Evolutionary conservation across 2,113 vertebrate genomes (phyloP).

Genomic region (Cochlearius cochlearius): DNA sequence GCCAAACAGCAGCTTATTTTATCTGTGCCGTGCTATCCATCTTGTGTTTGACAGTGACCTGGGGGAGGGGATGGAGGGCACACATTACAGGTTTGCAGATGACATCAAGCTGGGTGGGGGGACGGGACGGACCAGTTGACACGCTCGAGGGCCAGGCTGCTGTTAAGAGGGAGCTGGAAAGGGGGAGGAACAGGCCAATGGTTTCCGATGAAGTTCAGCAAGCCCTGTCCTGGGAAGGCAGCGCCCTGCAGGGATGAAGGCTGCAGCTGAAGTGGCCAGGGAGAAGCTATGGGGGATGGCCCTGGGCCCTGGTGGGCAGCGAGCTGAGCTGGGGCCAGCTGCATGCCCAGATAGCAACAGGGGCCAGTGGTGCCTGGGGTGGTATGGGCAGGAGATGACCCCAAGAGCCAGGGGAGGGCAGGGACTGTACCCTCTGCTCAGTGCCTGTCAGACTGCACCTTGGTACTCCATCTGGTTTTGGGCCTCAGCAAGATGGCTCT

Average conservation of each 20-base stretch:
- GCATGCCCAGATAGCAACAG: background rate
- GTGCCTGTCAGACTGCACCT: background rate
- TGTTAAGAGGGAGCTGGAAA: background rate
- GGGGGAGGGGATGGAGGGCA: background rate
- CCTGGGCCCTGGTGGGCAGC: accelerated
- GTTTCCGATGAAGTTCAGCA: background rate
- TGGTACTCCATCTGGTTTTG: background rate
- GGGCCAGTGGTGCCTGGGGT: background rate
- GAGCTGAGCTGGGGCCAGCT: accelerated
- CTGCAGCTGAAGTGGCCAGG: background rate
- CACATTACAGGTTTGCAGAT: background rate
- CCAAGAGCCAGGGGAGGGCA: accelerated
- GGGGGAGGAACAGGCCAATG: accelerated
- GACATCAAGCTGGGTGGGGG: background rate
- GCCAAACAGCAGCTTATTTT: background rate
- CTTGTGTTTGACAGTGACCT: background rate
- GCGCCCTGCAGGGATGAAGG: background rate
- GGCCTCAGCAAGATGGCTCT: background rate
- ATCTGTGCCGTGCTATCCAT: background rate
- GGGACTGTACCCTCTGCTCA: background rate
- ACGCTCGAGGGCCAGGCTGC: background rate
- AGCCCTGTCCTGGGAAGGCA: background rate
- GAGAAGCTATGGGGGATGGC: no score
- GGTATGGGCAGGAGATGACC: background rate
- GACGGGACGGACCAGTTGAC: accelerated